Conservation (phyloP, 2,888 invertebrate genomes). For the Clitarchus hookeri region DNA sequence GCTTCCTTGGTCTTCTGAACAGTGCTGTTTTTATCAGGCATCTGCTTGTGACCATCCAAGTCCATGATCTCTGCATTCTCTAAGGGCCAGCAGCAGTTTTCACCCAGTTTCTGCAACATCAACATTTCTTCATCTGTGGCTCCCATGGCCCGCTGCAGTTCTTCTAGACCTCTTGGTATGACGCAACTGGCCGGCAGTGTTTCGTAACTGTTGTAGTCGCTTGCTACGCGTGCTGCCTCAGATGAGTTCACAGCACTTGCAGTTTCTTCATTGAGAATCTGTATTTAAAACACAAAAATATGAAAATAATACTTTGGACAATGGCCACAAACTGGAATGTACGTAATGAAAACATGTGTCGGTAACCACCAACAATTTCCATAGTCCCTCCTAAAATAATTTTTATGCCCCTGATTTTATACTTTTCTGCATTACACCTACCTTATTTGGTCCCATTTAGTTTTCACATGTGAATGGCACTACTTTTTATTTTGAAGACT, state of each 20-base stretch:
- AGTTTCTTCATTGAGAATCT: neutral
- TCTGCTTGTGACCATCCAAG: constrained; percentile 36
- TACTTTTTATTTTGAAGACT: too few relatives aligned
- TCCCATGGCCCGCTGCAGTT: constrained; percentile 49
- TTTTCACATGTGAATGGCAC: too few relatives aligned
- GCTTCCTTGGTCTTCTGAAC: neutral
- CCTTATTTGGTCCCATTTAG: too few relatives aligned
- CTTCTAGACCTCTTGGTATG: constrained; percentile 25
- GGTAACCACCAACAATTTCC: too few relatives aligned
- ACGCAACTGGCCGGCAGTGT: neutral
- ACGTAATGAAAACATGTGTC: too few relatives aligned
- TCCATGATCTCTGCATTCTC: constrained; percentile 41
- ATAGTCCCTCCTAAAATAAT: too few relatives aligned
- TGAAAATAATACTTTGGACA: too few relatives aligned
- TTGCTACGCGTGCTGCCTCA: neutral
- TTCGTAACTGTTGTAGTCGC: neutral
- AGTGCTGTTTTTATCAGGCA: neutral
- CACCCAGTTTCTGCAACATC: constrained; percentile 49
- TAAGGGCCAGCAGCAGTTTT: constrained; percentile 40
- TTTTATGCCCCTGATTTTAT: too few relatives aligned
- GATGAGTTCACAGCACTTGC: neutral
- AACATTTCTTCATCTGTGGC: constrained; percentile 51
- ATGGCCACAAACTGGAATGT: too few relatives aligned
- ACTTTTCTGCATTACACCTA: too few relatives aligned
- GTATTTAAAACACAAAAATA: neutral